A percentile compares a stretch with the other conserved stretches of the same genome.
Conservation (phyloP, 2,888 invertebrate species). For the Spilarctia lutea region DNA sequence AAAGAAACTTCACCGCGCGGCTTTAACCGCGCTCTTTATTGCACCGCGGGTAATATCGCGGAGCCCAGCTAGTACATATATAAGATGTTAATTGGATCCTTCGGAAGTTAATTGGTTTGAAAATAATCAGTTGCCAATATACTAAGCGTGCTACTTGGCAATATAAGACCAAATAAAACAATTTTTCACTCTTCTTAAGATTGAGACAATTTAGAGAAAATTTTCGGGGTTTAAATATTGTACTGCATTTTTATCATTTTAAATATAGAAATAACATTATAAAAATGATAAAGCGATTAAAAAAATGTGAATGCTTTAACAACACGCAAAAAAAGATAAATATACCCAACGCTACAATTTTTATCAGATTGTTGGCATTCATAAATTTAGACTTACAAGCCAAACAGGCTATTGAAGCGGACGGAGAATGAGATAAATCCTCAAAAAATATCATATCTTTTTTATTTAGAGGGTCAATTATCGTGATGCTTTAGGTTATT, state of each 20-base stretch:
- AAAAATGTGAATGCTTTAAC: background rate
- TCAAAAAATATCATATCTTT: constrained; percentile 50
- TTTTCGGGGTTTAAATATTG: background rate
- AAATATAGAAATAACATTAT: background rate
- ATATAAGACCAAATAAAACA: no score
- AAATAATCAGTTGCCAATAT: no score
- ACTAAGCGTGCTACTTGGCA: no score
- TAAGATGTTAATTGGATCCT: no score
- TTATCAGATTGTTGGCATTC: constrained; percentile 75
- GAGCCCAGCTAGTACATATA: no score
- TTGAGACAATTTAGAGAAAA: no score
- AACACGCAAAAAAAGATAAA: constrained; percentile 61
- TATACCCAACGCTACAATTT: constrained; percentile 65
- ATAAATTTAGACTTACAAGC: constrained; percentile 81
- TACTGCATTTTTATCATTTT: background rate
- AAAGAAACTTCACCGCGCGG: no score
- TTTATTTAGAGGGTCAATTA: constrained; percentile 45
- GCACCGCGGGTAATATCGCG: no score
- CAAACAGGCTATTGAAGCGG: constrained; percentile 71
- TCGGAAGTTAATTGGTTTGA: no score
- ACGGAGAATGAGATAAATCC: constrained; percentile 69
- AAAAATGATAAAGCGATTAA: background rate
- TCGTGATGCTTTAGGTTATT: constrained; percentile 17
- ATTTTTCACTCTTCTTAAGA: no score
- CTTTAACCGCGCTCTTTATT: no score